These are phyloP conservation scores for Spinus pinus DNA, from an alignment of 2,797 vertebrate species.

Conservation along the genomic window DNA sequence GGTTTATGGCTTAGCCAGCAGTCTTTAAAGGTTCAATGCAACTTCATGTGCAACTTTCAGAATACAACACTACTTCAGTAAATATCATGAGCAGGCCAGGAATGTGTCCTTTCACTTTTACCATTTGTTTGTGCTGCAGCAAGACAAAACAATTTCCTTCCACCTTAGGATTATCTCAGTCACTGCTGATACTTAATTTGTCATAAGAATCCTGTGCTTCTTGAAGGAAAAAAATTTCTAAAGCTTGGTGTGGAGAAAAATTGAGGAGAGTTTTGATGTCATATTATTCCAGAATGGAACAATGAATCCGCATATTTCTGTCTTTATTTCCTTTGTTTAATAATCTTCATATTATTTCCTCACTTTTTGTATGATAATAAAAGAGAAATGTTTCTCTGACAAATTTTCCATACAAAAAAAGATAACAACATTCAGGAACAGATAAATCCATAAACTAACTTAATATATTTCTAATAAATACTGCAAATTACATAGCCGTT, in stretches of 20 bases:
- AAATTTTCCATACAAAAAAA: not conserved
- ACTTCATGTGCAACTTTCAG: not conserved
- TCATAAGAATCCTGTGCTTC: not conserved
- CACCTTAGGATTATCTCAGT: not conserved
- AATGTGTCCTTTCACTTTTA: not conserved
- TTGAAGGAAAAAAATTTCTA: not conserved
- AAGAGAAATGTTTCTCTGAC: not conserved
- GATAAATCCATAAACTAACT: not conserved
- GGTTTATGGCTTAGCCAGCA: constrained; percentile 13
- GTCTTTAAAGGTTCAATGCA: not conserved
- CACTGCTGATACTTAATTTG: not conserved
- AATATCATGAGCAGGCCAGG: not conserved
- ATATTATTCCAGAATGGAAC: not conserved
- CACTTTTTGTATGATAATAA: not conserved
- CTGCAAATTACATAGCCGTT: not conserved
- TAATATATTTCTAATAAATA: not conserved
- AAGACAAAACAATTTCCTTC: not conserved
- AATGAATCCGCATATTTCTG: not conserved
- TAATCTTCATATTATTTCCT: not conserved
- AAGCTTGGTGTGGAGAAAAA: rapidly evolving
- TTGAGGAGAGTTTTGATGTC: not conserved
- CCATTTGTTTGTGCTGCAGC: not conserved
- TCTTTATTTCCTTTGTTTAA: not conserved
- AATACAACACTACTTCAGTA: not conserved
- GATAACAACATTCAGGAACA: not conserved